These are phyloP conservation scores for Pollenia angustigena DNA, from an alignment of 2,888 invertebrate species.

Conservation along the genomic window DNA sequence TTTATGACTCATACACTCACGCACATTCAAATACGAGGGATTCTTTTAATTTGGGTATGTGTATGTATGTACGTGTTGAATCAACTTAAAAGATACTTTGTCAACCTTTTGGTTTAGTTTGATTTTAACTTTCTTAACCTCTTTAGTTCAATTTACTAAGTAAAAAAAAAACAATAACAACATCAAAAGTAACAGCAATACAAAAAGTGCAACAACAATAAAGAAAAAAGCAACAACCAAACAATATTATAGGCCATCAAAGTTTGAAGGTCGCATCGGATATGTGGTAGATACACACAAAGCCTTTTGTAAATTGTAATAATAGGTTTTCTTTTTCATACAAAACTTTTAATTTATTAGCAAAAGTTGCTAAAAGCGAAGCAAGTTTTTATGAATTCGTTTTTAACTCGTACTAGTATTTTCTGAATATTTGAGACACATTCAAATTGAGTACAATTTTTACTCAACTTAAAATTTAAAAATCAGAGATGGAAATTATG, in stretches of 20 bases:
- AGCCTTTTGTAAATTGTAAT: slow-evolving; percentile 60
- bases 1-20: too few species aligned
- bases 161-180: too few species aligned
- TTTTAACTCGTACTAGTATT: too few species aligned
- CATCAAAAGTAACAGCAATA: not conserved
- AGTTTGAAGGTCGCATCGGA: slow-evolving; percentile 32
- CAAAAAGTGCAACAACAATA: not conserved
- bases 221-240: not conserved
- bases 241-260: slow-evolving; percentile 6
- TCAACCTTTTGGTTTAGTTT: slow-evolving; percentile 5
- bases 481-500: too few species aligned
- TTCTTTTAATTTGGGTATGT: too few species aligned
- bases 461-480: too few species aligned
- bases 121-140: slow-evolving; percentile 9
- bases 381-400: not conserved
- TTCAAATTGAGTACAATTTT: too few species aligned
- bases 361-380: not conserved
- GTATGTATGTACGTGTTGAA: not conserved
- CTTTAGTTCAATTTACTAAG: not conserved
- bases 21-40: too few species aligned
- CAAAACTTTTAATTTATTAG: slow-evolving; percentile 30
- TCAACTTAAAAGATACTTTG: slow-evolving; percentile 27
- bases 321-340: slow-evolving; percentile 37
- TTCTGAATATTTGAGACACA: too few species aligned
- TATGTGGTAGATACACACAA: slow-evolving; percentile 39